Evolutionary conservation across 2,797 vertebrate genomes (phyloP), one percentile per base, ranked within the genome.

Genomic region (Aratinga solstitialis): DNA sequence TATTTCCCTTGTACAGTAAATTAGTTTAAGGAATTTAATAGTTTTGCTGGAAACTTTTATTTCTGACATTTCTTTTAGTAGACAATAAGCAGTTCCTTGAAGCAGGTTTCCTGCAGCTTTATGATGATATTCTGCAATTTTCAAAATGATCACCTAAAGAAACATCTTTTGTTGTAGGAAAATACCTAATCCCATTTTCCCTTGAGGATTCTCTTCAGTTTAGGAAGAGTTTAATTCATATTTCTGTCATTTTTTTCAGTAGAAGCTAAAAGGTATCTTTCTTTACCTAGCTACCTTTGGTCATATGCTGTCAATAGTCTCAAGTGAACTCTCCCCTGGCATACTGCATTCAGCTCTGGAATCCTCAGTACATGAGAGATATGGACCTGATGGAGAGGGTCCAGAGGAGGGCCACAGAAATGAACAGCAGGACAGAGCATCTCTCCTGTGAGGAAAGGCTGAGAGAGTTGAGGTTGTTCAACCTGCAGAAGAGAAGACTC

Each of bases 21-120:
- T 89, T 79, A 77, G 65, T 61, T 67, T 45, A 87, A 90, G 48
- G 29, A 90, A 78, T 84, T 32, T 78, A 83, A 26, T 89, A 69
- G 87, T 92, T 95, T 95, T 84, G 34, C 45, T 84, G 56, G n/a
- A 89, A 87, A 82, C 6, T 24, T 71, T 83, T 68, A 58, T 81
- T 91, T 94, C 68, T 76, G 84, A 62, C 29, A 63, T 85, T 77
- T 59, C 20, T 85, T 32, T 77, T 47, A 74, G 54, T 20, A 87
- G 84, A 67, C 36, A 83, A 54, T 61, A 84, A 88, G 29, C 30
- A 77, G 11, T 81, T 80, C 62, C 79, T 90, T 72, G 36, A 93
- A 93, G 14, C 34, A 61, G 26, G 13, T 78, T 76, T 81, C 61
- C 76, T 91, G 77, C 58, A 93, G 84, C 16, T 84, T 92, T 73